Evolutionary conservation across 2,888 invertebrate genomes (phyloP).

Genomic region (Strigamia transsilvanica): DNA sequence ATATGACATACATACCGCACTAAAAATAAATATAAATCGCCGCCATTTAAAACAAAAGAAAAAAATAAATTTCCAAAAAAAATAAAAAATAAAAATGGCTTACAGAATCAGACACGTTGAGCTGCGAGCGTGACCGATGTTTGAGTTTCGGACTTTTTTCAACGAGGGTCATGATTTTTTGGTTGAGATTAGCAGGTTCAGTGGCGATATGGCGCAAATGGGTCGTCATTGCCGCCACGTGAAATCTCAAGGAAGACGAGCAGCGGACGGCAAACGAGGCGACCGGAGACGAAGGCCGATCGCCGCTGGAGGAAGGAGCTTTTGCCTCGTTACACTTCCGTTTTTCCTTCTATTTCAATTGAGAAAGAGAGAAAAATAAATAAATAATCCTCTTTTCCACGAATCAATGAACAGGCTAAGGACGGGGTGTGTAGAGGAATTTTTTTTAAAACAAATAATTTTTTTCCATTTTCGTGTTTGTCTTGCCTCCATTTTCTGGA

Average conservation of each 20-base stretch:
- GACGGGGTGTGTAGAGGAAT: not conserved
- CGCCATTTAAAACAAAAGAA: slow-evolving; percentile 57
- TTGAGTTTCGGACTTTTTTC: slow-evolving; percentile 60
- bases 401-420: too few relatives aligned
- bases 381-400: not conserved
- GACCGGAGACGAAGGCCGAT: slow-evolving; percentile 28
- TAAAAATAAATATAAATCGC: slow-evolving; percentile 40
- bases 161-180: slow-evolving; percentile 58
- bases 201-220: slow-evolving; percentile 67
- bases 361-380: not conserved
- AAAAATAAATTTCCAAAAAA: too few relatives aligned
- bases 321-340: not conserved
- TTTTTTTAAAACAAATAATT: too few relatives aligned
- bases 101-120: slow-evolving; percentile 63
- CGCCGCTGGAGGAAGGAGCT: slow-evolving; percentile 10
- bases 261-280: slow-evolving; percentile 23
- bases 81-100: slow-evolving; percentile 56
- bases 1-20: slow-evolving; percentile 43
- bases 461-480: too few relatives aligned
- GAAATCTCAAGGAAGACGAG: slow-evolving; percentile 24
- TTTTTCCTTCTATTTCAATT: slow-evolving; percentile 5
- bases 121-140: slow-evolving; percentile 60
- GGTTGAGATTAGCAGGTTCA: slow-evolving; percentile 66
- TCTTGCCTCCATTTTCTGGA: not conserved
- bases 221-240: slow-evolving; percentile 46